A percentile compares a stretch with the other conserved stretches of the same genome.
phyloP scores from a whole-genome alignment of 2,888 invertebrate species.

The Euproctis similis region DNA sequence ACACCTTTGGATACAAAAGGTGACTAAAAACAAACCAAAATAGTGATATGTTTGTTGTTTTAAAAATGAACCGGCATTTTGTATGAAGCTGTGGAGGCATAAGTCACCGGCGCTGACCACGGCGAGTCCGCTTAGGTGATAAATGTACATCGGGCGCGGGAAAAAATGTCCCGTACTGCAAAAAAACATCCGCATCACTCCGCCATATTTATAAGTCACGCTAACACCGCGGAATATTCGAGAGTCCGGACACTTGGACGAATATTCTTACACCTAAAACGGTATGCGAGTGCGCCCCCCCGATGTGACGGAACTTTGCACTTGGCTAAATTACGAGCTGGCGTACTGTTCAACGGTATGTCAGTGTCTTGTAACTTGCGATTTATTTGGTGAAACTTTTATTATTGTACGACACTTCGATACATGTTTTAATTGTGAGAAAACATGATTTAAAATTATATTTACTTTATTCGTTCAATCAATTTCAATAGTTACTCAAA shows the following conservation, averaged over 20 bases:
- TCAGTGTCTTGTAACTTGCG: slow-evolving; percentile 19
- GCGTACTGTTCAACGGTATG: slow-evolving; percentile 33
- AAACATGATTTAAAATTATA: too few relatives aligned
- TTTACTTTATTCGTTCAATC: too few relatives aligned
- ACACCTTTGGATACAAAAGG: slow-evolving; percentile 8
- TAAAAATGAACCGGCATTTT: slow-evolving; percentile 33
- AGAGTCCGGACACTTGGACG: slow-evolving; percentile 42
- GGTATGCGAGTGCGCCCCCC: slow-evolving; percentile 63
- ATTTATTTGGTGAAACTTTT: slow-evolving; percentile 26
- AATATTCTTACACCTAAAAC: slow-evolving; percentile 60
- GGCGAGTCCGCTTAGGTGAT: slow-evolving; percentile 44
- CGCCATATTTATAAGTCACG: slow-evolving; percentile 63
- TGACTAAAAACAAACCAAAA: slow-evolving; percentile 23
- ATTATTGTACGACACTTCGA: slow-evolving; percentile 23
- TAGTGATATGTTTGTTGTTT: slow-evolving; percentile 29
- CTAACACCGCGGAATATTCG: slow-evolving; percentile 62
- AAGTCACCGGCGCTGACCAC: slow-evolving; percentile 47
- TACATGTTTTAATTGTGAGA: slow-evolving; percentile 22
- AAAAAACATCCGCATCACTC: slow-evolving; percentile 70
- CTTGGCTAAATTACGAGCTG: slow-evolving; percentile 68
- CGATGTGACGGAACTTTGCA: slow-evolving; percentile 72
- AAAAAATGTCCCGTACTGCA: slow-evolving; percentile 72
- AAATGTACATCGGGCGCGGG: slow-evolving; percentile 69
- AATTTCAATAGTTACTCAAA: too few relatives aligned
- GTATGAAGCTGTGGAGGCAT: slow-evolving; percentile 39